Evolutionary conservation across 2,797 vertebrate genomes (phyloP).

Genomic region (Sardinella longiceps): DNA sequence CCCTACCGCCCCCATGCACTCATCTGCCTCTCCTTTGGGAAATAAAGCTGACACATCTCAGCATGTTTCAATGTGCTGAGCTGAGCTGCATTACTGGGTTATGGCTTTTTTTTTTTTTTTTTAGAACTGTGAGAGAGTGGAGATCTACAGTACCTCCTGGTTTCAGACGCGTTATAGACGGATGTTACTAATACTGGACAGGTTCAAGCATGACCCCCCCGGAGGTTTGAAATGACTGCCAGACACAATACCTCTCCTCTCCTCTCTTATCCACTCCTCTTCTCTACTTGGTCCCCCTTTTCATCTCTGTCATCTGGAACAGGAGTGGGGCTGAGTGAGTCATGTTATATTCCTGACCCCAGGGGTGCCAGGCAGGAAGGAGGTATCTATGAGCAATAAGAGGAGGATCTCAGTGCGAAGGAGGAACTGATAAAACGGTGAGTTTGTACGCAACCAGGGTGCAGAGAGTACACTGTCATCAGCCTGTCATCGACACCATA

Average conservation of each 20-base stretch:
- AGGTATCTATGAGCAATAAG: not conserved
- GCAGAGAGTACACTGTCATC: slow-evolving; percentile 56
- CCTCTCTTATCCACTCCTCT: slow-evolving; percentile 35
- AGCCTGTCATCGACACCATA: slow-evolving; percentile 52
- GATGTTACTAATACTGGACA: slow-evolving; percentile 6
- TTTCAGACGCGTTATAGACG: not conserved
- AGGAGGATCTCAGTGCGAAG: not conserved
- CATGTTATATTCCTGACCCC: slow-evolving; percentile 6
- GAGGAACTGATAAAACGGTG: slow-evolving; percentile 58
- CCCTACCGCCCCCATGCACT: not conserved
- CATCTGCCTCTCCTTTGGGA: not conserved
- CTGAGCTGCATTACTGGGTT: not conserved
- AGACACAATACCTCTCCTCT: slow-evolving; percentile 37
- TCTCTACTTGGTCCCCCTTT: not conserved
- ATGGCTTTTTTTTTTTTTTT: too few species aligned
- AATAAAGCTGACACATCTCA: not conserved
- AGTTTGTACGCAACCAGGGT: slow-evolving; percentile 57
- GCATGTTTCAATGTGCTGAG: not conserved
- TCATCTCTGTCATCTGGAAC: not conserved
- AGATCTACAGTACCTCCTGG: not conserved
- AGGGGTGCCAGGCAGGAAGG: not conserved
- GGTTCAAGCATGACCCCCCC: not conserved
- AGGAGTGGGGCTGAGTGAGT: slow-evolving; percentile 33
- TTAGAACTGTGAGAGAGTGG: not conserved
- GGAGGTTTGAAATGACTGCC: not conserved